Evolutionary conservation across 2,888 invertebrate species (phyloP), one percentile per base, ranked within the genome.

Genomic region (Hirtodrosophila trivittata): DNA sequence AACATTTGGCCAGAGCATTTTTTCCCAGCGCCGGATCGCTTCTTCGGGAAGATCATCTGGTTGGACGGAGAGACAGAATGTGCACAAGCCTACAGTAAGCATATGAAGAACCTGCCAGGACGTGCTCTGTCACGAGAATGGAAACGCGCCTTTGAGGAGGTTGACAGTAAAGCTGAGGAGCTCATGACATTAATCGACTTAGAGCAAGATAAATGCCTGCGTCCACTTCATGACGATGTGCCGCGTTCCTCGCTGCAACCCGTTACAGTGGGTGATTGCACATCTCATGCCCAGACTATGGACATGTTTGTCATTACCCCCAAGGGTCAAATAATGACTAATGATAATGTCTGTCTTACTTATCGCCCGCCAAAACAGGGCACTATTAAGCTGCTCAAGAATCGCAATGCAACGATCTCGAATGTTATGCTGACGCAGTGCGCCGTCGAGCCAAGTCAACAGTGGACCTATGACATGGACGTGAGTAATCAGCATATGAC

Each of bases 1-100:
- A 96, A 96, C 84, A 94, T 99, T 16, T 99, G 98, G 97, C 98
- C 98, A 0, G 96, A 98, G 87, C 96, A 99, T 88, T 99, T 98
- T 89, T 96, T 99, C 85, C 99, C 99, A 0, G 95, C 94, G 21
- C 93, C 95, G 0, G 94, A 95, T 74, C 92, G 96, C 68, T 97
- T 97, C 91, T 97, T 99, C 88, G 99, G 98, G 28, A 94, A 95
- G 91, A 97, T 97, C 1, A 86, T 90, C 35, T 88, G 89, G 87
- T 59, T 90, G 12, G 88, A 89, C 52, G 88, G 88, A 0, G 83
- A 86, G 32, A 88, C 90, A 0, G 78, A 86, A 50, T 78, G 89
- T 21, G 68, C 81, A 0, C 87, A 86, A 43, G 77, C 77, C 1
- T 91, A 88, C 58, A 86, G 84, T 16, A 77, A 66, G 1, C 76